Conservation (phyloP, 2,797 vertebrate species). For the Tiaroga cobitis region DNA sequence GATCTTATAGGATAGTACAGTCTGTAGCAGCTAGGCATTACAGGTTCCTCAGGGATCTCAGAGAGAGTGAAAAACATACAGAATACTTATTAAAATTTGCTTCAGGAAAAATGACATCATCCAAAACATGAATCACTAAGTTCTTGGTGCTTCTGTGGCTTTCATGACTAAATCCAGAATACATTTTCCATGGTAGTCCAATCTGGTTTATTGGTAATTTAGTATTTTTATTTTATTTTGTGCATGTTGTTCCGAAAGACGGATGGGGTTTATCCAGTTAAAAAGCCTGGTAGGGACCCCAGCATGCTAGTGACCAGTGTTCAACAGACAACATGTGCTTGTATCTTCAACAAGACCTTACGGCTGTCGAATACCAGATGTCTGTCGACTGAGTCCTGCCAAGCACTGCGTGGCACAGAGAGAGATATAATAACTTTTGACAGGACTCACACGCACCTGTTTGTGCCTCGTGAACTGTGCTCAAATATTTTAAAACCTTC, state of each 20-base stretch:
- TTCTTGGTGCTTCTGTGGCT: constrained; percentile 8
- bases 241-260: background rate
- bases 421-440: background rate
- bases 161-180: constrained; percentile 22
- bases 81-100: constrained; percentile 16
- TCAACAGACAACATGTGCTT: background rate
- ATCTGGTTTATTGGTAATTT: background rate
- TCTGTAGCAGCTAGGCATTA: background rate
- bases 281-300: background rate
- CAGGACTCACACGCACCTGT: background rate
- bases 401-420: constrained; percentile 2
- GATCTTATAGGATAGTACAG: too few relatives aligned
- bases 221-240: background rate
- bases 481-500: background rate
- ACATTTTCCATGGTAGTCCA: background rate
- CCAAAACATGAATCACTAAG: constrained; percentile 25
- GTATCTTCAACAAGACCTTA: background rate
- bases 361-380: background rate
- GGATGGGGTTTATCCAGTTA: background rate
- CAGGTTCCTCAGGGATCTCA: background rate
- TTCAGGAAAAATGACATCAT: constrained; percentile 20
- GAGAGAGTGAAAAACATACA: background rate
- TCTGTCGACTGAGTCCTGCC: background rate
- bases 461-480: background rate
- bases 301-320: background rate